phyloP scores from a whole-genome alignment of 2,797 vertebrate genomes.

The Intellagama lesueurii region DNA sequence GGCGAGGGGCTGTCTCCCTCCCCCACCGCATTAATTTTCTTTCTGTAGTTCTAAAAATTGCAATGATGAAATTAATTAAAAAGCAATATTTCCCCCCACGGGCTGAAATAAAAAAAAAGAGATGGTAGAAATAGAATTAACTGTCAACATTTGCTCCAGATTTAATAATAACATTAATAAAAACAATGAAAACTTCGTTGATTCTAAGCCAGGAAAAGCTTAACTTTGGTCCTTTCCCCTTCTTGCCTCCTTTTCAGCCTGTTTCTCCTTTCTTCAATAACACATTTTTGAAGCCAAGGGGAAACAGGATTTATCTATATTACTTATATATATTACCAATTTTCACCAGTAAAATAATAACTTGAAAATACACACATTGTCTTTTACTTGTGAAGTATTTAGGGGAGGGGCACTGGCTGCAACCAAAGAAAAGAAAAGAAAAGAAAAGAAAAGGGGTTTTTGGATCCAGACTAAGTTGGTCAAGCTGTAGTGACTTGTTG shows the following conservation, averaged over 20 bases:
- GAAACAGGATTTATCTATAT: not conserved
- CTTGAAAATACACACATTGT: not conserved
- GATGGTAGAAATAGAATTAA: constrained; percentile 42
- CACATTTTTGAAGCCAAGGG: not conserved
- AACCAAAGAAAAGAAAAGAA: not conserved
- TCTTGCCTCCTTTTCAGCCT: constrained; percentile 19
- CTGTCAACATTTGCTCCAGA: constrained; percentile 57
- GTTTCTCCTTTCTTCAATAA: not conserved
- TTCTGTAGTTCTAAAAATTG: constrained; percentile 53
- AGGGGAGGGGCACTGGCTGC: not conserved
- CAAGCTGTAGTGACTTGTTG: not conserved
- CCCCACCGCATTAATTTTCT: constrained; percentile 16
- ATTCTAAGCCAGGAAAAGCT: not conserved
- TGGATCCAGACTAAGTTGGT: not conserved
- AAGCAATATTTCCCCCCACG: constrained; percentile 69
- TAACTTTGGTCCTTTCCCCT: not conserved
- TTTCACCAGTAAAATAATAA: not conserved
- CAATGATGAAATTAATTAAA: constrained; percentile 76
- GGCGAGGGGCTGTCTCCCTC: constrained; percentile 44
- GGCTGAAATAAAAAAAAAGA: constrained; percentile 37
- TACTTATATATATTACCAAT: no score
- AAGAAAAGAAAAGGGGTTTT: no score
- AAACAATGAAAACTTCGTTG: constrained; percentile 41
- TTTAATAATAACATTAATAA: constrained; percentile 42
- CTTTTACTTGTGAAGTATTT: not conserved